These are phyloP conservation scores for Drosophila albomicans DNA, from an alignment of 1,140 invertebrate genomes.

Conservation along the genomic window DNA sequence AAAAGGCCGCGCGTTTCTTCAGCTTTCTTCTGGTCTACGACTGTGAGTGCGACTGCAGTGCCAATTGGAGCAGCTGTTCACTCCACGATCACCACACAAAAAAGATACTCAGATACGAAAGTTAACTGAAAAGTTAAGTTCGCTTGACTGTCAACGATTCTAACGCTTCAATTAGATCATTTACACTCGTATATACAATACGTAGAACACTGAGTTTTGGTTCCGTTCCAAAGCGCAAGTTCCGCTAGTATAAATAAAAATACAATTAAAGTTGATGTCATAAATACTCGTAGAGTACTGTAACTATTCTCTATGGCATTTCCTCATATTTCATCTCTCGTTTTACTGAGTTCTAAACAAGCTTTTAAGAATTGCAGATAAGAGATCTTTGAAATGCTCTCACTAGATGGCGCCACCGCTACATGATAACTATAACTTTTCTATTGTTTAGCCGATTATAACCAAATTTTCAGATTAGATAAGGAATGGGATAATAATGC, in stretches of 20 bases:
- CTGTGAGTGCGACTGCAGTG: conserved; percentile 4
- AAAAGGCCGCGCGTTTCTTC: conserved; percentile 8
- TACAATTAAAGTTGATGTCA: conserved; percentile 10
- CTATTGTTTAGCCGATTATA: neutral
- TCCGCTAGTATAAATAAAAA: neutral
- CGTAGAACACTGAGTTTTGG: neutral
- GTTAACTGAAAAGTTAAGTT: conserved; percentile 20
- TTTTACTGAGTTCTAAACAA: neutral
- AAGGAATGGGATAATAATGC: neutral
- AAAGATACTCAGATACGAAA: conserved; percentile 7
- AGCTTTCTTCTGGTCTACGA: conserved; percentile 25
- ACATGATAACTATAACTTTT: neutral
- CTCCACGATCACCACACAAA: neutral
- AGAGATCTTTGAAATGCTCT: neutral
- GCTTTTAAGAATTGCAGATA: neutral
- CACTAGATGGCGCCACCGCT: neutral
- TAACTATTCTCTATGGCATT: conserved; percentile 5
- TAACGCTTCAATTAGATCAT: neutral
- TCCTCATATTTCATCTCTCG: neutral
- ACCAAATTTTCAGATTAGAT: neutral
- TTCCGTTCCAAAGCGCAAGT: conserved; percentile 1
- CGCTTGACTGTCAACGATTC: conserved; percentile 16
- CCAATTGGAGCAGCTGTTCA: conserved; percentile 14
- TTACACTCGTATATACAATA: neutral
- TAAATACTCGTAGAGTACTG: neutral